A percentile compares a stretch with the other conserved stretches of the same genome.
These are phyloP conservation scores for Sarcophaga bullata DNA, from an alignment of 1,140 invertebrate genomes.

Conservation along the genomic window DNA sequence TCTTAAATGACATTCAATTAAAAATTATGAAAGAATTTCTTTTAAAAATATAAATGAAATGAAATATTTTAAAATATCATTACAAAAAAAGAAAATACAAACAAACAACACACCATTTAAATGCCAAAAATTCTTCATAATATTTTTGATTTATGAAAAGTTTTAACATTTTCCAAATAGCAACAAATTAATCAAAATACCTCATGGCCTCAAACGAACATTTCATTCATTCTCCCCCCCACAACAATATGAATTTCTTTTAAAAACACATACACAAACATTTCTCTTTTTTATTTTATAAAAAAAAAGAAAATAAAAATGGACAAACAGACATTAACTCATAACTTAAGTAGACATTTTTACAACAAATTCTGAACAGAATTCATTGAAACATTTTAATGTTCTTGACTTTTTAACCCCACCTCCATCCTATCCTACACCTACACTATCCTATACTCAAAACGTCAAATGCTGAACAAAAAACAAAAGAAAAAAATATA, in stretches of 20 bases:
- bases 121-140: background rate
- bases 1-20: too few species aligned
- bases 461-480: background rate
- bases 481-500: background rate
- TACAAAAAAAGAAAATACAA: too few species aligned
- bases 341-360: slow-evolving; percentile 5
- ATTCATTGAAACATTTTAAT: slow-evolving; percentile 10
- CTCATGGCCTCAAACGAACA: background rate
- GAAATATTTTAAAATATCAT: too few species aligned
- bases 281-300: background rate
- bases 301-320: background rate
- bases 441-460: background rate
- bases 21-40: too few species aligned
- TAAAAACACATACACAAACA: background rate
- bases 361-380: background rate
- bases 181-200: slow-evolving; percentile 1
- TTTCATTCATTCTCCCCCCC: background rate
- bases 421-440: background rate
- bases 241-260: background rate
- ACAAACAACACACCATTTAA: background rate
- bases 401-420: slow-evolving; percentile 6
- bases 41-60: too few species aligned
- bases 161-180: background rate
- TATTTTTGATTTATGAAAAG: background rate
- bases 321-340: background rate